These are phyloP conservation scores for Clarias fuscus DNA, from an alignment of 2,797 vertebrate genomes.

Conservation along the genomic window DNA sequence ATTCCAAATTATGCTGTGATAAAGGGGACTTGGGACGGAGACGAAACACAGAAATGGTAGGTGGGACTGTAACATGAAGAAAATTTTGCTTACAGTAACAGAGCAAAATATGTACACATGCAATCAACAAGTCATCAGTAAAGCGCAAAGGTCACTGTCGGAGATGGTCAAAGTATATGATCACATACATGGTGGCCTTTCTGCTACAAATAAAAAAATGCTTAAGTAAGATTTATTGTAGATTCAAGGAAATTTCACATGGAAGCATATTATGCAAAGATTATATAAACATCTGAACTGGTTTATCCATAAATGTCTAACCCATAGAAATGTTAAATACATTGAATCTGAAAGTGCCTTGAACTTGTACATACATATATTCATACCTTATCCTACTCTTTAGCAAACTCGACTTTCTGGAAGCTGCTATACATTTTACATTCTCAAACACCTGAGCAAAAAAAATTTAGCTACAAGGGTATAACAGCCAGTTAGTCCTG, in stretches of 20 bases:
- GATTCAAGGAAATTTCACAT: background rate
- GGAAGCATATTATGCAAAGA: background rate
- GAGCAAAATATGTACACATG: conserved; percentile 17
- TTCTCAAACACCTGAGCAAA: conserved; percentile 9
- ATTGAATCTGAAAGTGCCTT: background rate
- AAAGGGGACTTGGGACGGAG: too few species aligned
- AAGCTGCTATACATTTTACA: background rate
- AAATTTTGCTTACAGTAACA: background rate
- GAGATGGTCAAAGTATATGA: conserved; percentile 19
- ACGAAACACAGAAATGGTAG: background rate
- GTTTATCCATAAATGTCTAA: background rate
- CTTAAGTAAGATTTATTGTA: background rate
- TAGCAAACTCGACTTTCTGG: background rate
- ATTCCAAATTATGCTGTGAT: background rate
- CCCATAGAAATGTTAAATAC: background rate
- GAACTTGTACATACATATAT: background rate
- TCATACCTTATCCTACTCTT: background rate
- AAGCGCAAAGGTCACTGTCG: conserved; percentile 31
- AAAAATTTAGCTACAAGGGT: background rate
- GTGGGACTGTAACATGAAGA: background rate
- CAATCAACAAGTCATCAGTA: conserved; percentile 27
- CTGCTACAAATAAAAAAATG: background rate
- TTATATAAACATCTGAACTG: background rate
- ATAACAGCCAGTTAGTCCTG: background rate
- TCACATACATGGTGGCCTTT: background rate